A percentile compares a stretch with the other conserved stretches of the same genome.
Evolutionary conservation across 2,797 vertebrate genomes (phyloP).

Genomic region (Morus bassanus): DNA sequence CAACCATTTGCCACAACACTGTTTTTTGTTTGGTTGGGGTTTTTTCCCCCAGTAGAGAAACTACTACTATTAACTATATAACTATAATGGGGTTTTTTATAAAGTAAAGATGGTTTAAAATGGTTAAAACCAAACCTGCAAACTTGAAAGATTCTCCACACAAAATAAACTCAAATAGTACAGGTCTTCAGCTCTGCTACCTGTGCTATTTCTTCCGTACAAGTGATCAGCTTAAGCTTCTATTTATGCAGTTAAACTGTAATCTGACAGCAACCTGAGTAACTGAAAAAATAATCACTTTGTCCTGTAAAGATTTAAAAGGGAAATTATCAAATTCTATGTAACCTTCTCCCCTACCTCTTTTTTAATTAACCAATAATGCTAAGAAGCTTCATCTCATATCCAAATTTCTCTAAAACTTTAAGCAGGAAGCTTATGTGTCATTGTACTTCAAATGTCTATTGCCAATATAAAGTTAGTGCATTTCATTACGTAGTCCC

Average conservation of each 20-base stretch:
- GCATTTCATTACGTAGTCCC: background rate
- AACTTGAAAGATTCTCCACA: background rate
- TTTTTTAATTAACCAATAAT: background rate
- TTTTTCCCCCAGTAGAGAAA: background rate
- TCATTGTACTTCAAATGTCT: background rate
- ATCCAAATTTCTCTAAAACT: background rate
- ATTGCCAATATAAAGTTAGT: background rate
- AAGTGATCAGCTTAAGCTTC: background rate
- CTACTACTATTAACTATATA: background rate
- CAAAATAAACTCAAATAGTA: background rate
- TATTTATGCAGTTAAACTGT: background rate
- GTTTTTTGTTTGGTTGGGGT: accelerated
- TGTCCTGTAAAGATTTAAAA: background rate
- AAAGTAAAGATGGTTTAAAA: background rate
- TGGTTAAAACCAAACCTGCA: background rate
- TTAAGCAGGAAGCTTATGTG: background rate
- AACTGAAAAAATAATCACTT: background rate
- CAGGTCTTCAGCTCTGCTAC: background rate
- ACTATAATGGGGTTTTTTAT: background rate
- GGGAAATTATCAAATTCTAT: background rate
- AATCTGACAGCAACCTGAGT: background rate
- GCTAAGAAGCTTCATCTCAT: background rate
- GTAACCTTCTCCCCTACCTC: accelerated
- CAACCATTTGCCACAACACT: background rate
- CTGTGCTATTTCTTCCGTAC: background rate